Evolutionary conservation across 2,113 vertebrate species (phyloP), one percentile per base, ranked within the genome.

Genomic region (Choloepus hoffmanni): DNA sequence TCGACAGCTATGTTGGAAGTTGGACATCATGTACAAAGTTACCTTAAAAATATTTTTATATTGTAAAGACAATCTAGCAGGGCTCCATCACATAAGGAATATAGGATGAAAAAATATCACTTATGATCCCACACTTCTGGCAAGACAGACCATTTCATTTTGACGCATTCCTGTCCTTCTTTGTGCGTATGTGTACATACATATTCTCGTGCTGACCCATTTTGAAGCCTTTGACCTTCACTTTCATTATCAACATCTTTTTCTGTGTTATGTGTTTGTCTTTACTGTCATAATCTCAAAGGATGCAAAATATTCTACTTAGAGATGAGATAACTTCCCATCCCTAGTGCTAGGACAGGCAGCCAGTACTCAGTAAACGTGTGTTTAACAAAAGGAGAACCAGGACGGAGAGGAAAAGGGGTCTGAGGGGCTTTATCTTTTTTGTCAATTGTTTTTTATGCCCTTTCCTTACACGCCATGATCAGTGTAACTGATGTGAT

Each of bases 151-250:
- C 15, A 0, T 26, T 67, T 83, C 55, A 16, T 76, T 74, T 65
- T n/a, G 58, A 74, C 40, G n/a, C 5, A 1, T 68, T 68, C 63
- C 33, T n/a, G 77, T n/a, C 11, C 7, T 28, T 72, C 74, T 65
- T 24, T 21, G 15, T 10, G 16, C 26, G 0, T 3, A 0, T 21
- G 19, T 23, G 13, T 28, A 79, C 30, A 21, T 19, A 21, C 5
- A 28, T 53, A 0, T 53, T 62, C 30, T 33, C 4, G 23, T 23
- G 24, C 82, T 19, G 26, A 55, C 1, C 63, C 15, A 0, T 30
- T 63, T n/a, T 65, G 36, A 45, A 72, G 73, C 50, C n/a, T 13
- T 28, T 48, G 70, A 6, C 78, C 40, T 78, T 63, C n/a, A 5
- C 55, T 12, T 9, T 16, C 12, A 7, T 48, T 63, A 30, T 23